Base-by-base conservation (phyloP, 2,113 vertebrate genomes). In the Zosterops hypoxanthus region DNA sequence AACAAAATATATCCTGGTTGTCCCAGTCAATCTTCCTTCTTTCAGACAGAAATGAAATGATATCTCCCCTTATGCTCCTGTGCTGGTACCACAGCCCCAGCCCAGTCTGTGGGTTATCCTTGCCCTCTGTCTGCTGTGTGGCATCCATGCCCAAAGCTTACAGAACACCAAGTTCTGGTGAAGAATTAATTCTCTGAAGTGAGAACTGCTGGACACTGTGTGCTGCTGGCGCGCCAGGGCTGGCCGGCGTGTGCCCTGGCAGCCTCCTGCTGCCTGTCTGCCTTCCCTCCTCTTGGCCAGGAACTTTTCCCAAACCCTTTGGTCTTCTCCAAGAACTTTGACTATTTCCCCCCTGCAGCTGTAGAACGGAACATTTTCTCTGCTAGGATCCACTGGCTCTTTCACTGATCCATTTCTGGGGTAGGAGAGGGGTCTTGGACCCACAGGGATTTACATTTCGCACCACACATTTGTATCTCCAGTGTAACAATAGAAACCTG, bases 121-220 rank as follows among this genome's bases (percentile, higher is more conserved):
- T 60, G 44, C 71, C 41, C 8, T 2, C 63, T 47, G 25, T 39
- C 39, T 10, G 6, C 55, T 61, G 29, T 21, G 78, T 26, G 65
- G 18, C 1, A 2, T 36, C 69, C 21, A 3, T 29, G 23, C 61
- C 60, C 70, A 82, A 2, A 0, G 3, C 46, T 49, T 4, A 2
- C 73, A 60, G 84, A 94, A 92, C 64, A 82, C 33, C 52, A 24
- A 33, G n/a, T 68, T 68, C 82, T 91, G 80, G 46, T 4, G 5
- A 56, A 82, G 70, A 71, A 76, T 82, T 52, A 22, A 24, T 76
- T 56, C 52, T 89, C 60, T 82, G 72, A 25, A 44, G 57, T 5
- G 31, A 1, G 41, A 82, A 75, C 11, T 39, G 82, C 42, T 94
- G 88, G 78, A 61, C 70, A 9, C 20, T 0, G 1, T 31, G 71